Evolutionary conservation across 2,797 vertebrate genomes (phyloP).

Genomic region (Leontopithecus rosalia): DNA sequence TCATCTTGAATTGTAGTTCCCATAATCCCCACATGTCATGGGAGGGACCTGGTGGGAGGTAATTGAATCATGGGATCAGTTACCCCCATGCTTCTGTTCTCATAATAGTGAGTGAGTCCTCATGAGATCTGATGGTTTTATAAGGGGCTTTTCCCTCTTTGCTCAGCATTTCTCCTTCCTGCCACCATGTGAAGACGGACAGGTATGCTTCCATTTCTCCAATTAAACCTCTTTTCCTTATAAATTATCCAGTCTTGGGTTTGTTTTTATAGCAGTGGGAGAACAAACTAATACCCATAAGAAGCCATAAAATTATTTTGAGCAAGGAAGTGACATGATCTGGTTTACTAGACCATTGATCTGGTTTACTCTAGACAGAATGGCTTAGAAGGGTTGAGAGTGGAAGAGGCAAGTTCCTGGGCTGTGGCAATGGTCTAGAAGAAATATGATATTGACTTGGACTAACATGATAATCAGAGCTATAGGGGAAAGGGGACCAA

Average conservation of each 20-base stretch:
- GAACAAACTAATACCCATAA: neutral
- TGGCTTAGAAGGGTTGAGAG: neutral
- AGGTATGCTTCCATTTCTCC: neutral
- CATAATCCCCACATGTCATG: neutral
- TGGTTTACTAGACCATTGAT: neutral
- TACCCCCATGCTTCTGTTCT: neutral
- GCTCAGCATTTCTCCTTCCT: neutral
- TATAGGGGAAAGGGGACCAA: neutral
- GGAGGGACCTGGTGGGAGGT: neutral
- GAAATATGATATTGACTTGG: neutral
- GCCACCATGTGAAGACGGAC: neutral
- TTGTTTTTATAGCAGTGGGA: neutral
- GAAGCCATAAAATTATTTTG: neutral
- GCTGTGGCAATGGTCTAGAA: neutral
- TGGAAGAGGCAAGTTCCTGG: neutral
- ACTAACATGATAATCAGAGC: neutral
- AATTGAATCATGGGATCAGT: neutral
- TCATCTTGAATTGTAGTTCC: neutral
- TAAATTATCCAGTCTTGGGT: neutral
- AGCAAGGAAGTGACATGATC: neutral
- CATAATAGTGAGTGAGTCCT: neutral
- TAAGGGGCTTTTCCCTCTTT: neutral
- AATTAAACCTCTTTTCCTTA: neutral
- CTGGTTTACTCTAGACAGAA: neutral
- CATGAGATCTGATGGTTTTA: neutral